Base-by-base conservation (phyloP, 2,113 vertebrate genomes). In the Salvelinus alpinus region DNA sequence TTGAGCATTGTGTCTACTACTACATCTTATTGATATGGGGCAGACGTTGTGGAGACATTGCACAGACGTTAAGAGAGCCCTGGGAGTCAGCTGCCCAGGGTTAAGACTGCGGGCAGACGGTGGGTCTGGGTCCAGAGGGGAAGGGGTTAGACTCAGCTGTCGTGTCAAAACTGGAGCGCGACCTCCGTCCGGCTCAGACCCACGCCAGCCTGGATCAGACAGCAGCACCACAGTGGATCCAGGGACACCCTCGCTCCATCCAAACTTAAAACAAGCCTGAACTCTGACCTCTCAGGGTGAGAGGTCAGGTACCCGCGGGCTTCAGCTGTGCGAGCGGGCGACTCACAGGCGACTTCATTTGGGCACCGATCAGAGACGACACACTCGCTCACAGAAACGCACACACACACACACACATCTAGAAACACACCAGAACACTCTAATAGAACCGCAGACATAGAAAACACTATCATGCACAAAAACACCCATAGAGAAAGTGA, bases 251-350 rank as follows among this genome's bases (percentile, higher is more conserved):
- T 7, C n/a, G n/a, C 20, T 62, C 5, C 59, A n/a, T 22, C n/a
- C 11, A 8, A 71, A 54, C 51, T 18, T 38, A 70, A 69, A 76
- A 73, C 62, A 18, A 47, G 60, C 16, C 22, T 13, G 66, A 80
- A 75, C 77, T 73, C 66, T 82, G 74, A 84, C 76, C 75, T 14
- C 44, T 8, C 24, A 59, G 66, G 71, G 57, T 57, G 54, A 74
- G 69, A 71, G 69, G 54, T 74, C 62, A 24, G 24, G 29, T 14
- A 38, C 62, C 60, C 38, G 18, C 44, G 4, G 62, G 64, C 25
- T 29, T 75, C 60, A 79, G 38, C 78, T 74, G 67, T 75, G 64
- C 12, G 24, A 70, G 38, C 38, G 16, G 60, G 44, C 20, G 44
- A 65, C 73, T 74, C 22, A 24, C 44, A 38, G 60, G 47, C 38